phyloP scores from a whole-genome alignment of 1,140 invertebrate species.

The Tetraneura akinire region DNA sequence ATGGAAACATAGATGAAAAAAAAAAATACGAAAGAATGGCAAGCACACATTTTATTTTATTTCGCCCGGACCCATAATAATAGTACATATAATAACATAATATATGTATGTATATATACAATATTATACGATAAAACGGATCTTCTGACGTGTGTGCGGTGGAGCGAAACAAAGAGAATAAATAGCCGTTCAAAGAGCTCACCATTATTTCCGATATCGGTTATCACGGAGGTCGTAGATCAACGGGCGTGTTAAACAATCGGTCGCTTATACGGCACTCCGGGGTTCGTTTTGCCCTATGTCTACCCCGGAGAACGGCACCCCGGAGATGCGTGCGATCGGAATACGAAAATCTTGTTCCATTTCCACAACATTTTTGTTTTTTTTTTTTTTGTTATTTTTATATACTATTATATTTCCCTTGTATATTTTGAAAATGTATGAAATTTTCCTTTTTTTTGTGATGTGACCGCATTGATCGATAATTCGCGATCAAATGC shows the following conservation, averaged over 20 bases:
- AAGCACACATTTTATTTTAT: too few species aligned
- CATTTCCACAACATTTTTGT: background rate
- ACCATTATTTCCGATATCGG: conserved; percentile 43
- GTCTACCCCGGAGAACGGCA: too few species aligned
- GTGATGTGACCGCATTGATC: too few species aligned
- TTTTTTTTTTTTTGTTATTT: background rate
- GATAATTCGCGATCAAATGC: too few species aligned
- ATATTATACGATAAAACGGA: too few species aligned
- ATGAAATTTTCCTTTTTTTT: conserved; percentile 18
- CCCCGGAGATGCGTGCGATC: conserved; percentile 44
- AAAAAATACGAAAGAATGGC: background rate
- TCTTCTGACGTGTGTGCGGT: too few species aligned
- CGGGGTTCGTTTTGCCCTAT: conserved; percentile 36
- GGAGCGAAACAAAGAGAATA: too few species aligned
- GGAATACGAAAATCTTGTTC: too few species aligned
- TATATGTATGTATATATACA: too few species aligned
- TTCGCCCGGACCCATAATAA: background rate
- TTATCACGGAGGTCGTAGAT: conserved; percentile 49
- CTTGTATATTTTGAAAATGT: too few species aligned
- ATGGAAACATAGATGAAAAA: background rate
- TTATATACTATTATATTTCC: too few species aligned
- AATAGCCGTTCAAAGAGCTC: conserved; percentile 17
- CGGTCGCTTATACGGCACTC: conserved; percentile 47
- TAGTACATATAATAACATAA: background rate
- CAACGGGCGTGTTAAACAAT: conserved; percentile 48